Evolutionary conservation across 2,888 invertebrate species (phyloP).

Genomic region (Parnassius orleans): DNA sequence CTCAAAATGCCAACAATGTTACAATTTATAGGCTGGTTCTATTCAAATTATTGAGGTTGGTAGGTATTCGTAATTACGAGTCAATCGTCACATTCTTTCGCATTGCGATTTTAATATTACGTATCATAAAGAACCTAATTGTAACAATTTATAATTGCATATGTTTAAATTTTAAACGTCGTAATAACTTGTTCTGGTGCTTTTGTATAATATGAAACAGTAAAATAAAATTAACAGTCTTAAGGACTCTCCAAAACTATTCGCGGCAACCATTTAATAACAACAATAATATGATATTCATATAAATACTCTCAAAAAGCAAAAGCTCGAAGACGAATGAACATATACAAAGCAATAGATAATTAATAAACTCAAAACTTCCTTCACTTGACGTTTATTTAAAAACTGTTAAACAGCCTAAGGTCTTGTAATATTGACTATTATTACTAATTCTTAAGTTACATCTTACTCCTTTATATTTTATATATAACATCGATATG

Average conservation of each 20-base stretch:
- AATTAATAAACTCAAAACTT: slow-evolving; percentile 22
- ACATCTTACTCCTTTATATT: slow-evolving; percentile 54
- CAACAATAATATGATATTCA: slow-evolving; percentile 48
- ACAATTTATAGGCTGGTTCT: too few species aligned
- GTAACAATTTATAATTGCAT: too few species aligned
- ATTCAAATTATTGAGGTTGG: too few species aligned
- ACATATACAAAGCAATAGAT: slow-evolving; percentile 25
- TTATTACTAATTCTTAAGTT: slow-evolving; percentile 55
- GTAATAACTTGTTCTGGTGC: too few species aligned
- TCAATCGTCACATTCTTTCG: too few species aligned
- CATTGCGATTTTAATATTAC: too few species aligned
- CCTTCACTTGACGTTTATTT: slow-evolving; percentile 24
- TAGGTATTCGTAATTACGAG: too few species aligned
- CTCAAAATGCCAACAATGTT: too few species aligned
- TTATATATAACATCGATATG: slow-evolving; percentile 80
- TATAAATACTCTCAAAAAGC: slow-evolving; percentile 55
- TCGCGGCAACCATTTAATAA: slow-evolving; percentile 49
- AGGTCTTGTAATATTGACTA: slow-evolving; percentile 70
- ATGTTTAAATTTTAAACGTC: too few species aligned
- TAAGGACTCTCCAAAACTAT: slow-evolving; percentile 30
- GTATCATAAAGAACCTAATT: too few species aligned
- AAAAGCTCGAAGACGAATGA: slow-evolving; percentile 50
- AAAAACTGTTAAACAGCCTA: slow-evolving; percentile 75
- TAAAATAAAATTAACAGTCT: background rate
- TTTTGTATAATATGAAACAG: too few species aligned